Percentiles rank a stretch among this genome's conserved stretches.
Evolutionary conservation across 2,888 invertebrate genomes (phyloP).

Genomic region (Blomia tropicalis): DNA sequence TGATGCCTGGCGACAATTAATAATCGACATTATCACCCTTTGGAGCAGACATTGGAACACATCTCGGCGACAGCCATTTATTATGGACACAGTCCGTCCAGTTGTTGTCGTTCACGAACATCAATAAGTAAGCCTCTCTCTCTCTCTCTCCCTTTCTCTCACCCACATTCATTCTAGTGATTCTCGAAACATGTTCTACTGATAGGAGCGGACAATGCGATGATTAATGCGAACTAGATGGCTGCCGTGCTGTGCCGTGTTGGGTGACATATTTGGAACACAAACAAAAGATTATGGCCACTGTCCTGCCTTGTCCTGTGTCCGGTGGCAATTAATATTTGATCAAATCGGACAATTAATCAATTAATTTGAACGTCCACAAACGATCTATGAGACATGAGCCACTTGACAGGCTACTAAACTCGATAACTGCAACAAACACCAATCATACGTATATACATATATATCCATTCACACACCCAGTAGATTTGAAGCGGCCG

Average conservation of each 20-base stretch:
- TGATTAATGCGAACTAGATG: neutral
- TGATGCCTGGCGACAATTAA: constrained; percentile 4
- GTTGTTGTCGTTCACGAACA: neutral
- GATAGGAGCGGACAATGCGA: neutral
- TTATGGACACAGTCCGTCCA: neutral
- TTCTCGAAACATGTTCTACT: neutral
- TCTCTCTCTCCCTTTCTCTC: neutral
- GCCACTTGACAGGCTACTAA: too few relatives aligned
- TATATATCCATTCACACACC: too few relatives aligned
- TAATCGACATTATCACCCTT: constrained; percentile 11
- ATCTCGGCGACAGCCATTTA: constrained; percentile 4
- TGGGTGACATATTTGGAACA: constrained; percentile 2
- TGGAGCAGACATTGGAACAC: constrained; percentile 2
- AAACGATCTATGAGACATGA: too few relatives aligned
- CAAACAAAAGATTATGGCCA: constrained; percentile 3
- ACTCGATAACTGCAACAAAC: too few relatives aligned
- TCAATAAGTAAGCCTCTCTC: neutral
- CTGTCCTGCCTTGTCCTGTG: neutral
- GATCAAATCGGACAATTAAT: constrained; percentile 7
- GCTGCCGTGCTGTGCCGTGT: neutral
- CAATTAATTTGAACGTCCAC: neutral
- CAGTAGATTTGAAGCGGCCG: too few relatives aligned
- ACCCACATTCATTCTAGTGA: too few relatives aligned
- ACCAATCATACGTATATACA: too few relatives aligned
- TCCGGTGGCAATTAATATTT: constrained; percentile 7